Conservation (phyloP, 2,888 invertebrate species). For the Harpagoxenus sublaevis region DNA sequence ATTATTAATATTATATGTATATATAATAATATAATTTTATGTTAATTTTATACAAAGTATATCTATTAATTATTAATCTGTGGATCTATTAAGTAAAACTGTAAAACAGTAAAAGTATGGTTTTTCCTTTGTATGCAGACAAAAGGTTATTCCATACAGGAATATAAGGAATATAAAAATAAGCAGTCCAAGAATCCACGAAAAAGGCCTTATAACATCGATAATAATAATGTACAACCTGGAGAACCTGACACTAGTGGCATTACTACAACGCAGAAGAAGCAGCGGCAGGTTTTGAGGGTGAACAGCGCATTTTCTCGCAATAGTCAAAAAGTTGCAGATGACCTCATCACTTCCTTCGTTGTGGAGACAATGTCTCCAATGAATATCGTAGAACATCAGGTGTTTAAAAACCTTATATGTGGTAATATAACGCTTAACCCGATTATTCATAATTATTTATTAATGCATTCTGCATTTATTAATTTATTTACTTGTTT, state of each 20-base stretch:
- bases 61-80: background rate
- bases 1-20: background rate
- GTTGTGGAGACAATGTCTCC: slow-evolving; percentile 31
- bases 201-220: background rate
- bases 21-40: background rate
- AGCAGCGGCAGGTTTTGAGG: background rate
- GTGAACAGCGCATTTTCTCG: slow-evolving; percentile 12
- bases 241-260: background rate
- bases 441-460: background rate
- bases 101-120: background rate
- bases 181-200: slow-evolving; percentile 20
- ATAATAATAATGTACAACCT: background rate
- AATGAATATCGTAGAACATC: slow-evolving; percentile 34
- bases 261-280: background rate
- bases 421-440: slow-evolving; percentile 8
- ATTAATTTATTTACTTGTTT: slow-evolving; percentile 3
- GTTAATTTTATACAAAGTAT: background rate
- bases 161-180: slow-evolving; percentile 27
- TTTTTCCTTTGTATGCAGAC: slow-evolving; percentile 32
- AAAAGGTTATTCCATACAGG: background rate
- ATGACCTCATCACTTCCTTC: slow-evolving; percentile 17
- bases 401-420: slow-evolving; percentile 30
- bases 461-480: background rate
- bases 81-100: background rate
- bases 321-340: slow-evolving; percentile 11